Evolutionary conservation across 2,797 vertebrate species (phyloP).

Genomic region (Pantherophis alleghaniensis): DNA sequence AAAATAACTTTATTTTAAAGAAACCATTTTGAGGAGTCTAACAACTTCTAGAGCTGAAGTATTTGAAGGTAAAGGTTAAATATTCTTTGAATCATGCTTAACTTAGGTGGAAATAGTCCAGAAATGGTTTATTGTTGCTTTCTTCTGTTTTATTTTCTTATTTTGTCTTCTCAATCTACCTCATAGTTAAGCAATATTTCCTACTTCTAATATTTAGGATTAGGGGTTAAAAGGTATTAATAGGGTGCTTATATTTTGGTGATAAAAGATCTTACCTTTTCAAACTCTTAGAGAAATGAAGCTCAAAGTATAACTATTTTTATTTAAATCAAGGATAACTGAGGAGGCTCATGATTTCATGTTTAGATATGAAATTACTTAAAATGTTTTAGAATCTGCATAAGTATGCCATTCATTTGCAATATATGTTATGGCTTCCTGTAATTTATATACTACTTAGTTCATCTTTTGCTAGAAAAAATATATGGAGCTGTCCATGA

Average conservation of each 20-base stretch:
- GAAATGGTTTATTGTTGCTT: neutral
- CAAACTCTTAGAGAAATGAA: neutral
- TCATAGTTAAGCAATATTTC: neutral
- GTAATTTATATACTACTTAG: neutral
- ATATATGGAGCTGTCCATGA: neutral
- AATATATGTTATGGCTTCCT: neutral
- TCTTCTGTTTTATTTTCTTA: neutral
- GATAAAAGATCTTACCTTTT: neutral
- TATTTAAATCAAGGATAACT: neutral
- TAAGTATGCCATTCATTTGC: neutral
- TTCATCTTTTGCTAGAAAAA: neutral
- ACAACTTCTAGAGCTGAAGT: neutral
- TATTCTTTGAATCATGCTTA: neutral
- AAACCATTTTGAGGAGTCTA: neutral
- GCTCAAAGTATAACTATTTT: neutral
- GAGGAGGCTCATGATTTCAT: neutral
- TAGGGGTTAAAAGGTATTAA: neutral
- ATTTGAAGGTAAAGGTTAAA: neutral
- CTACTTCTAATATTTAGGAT: neutral
- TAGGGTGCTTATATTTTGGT: neutral
- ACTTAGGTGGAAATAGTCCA: neutral
- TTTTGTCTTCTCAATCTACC: neutral
- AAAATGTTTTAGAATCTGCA: neutral
- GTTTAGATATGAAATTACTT: neutral
- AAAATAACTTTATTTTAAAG: neutral